Percentiles rank a stretch among this genome's conserved stretches.
Conservation (phyloP, 2,113 vertebrate species). For the Pteruthius melanotis region DNA sequence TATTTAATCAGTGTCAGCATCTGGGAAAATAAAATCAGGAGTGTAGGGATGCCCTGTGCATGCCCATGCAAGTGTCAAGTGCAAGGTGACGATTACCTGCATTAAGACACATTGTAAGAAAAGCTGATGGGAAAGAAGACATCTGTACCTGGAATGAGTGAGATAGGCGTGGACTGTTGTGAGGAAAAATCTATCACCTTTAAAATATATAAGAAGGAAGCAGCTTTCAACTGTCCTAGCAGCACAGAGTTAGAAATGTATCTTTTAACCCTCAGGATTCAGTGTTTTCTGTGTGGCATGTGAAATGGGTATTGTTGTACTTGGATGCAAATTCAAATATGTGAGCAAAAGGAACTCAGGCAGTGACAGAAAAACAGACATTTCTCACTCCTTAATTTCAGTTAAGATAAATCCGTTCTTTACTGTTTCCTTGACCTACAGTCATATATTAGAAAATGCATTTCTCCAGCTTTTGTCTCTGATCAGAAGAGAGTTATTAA, state of each 20-base stretch:
- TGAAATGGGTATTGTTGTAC: neutral
- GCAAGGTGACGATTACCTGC: neutral
- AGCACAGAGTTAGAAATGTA: neutral
- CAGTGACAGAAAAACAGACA: neutral
- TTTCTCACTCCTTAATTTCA: neutral
- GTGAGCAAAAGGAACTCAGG: neutral
- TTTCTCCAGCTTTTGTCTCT: neutral
- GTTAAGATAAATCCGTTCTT: neutral
- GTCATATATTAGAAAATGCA: neutral
- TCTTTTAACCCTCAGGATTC: neutral
- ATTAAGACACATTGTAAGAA: neutral
- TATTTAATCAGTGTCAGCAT: neutral
- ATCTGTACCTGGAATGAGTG: neutral
- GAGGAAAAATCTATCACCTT: neutral
- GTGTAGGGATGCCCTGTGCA: neutral
- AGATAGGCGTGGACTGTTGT: neutral
- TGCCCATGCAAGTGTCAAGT: neutral
- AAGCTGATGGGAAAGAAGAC: neutral
- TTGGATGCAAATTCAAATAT: neutral
- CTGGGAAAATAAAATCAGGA: neutral
- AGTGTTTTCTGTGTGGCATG: neutral
- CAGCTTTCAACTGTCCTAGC: neutral
- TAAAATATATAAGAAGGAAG: neutral
- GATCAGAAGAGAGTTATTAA: neutral
- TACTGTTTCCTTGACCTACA: neutral